phyloP scores from a whole-genome alignment of 2,797 vertebrate species.

The Typhlichthys subterraneus region DNA sequence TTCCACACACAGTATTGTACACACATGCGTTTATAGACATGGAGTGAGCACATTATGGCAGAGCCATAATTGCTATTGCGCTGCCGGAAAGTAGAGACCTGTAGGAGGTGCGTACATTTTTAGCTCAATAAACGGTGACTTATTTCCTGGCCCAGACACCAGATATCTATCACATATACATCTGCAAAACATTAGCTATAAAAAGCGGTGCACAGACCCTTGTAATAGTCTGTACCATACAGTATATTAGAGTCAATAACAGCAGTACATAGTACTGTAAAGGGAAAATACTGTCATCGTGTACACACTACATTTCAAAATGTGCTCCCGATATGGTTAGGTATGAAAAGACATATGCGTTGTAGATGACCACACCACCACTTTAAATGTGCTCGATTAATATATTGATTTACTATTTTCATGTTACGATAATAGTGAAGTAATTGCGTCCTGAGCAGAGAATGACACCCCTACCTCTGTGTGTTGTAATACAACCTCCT shows the following conservation, averaged over 20 bases:
- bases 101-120: slow-evolving; percentile 29
- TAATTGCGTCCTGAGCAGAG: too few species aligned
- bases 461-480: too few species aligned
- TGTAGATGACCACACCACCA: too few species aligned
- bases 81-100: slow-evolving; percentile 29
- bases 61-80: slow-evolving; percentile 33
- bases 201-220: slow-evolving; percentile 1
- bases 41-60: slow-evolving; percentile 38
- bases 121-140: slow-evolving; percentile 45
- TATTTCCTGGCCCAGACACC: slow-evolving; percentile 33
- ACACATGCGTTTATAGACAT: too few species aligned
- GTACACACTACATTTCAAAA: too few species aligned
- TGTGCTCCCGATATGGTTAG: too few species aligned
- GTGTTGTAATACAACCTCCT: too few species aligned
- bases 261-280: background rate
- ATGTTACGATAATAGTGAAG: too few species aligned
- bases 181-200: background rate
- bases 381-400: too few species aligned
- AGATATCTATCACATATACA: slow-evolving; percentile 18
- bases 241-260: background rate
- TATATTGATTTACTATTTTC: too few species aligned
- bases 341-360: too few species aligned
- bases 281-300: too few species aligned
- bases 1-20: slow-evolving; percentile 4
- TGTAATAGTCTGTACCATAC: slow-evolving; percentile 1